Evolutionary conservation across 2,797 vertebrate genomes (phyloP).

Genomic region (Urophycis tenuis): DNA sequence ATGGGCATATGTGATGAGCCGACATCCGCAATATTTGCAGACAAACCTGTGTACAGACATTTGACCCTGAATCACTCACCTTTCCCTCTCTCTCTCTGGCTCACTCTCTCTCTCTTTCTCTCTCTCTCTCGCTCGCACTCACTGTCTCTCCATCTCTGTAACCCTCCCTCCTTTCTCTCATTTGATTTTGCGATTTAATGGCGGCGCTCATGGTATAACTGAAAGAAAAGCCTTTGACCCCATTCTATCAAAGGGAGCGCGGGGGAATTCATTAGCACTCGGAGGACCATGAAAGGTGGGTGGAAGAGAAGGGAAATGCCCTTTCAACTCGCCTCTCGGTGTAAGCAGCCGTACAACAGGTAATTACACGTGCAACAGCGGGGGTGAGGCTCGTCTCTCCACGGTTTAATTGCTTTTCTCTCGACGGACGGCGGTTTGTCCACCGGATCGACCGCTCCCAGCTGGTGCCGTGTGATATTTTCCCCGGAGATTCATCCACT

Average conservation of each 20-base stretch:
- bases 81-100: too few species aligned
- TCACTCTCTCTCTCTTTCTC: too few species aligned
- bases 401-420: conserved; percentile 8
- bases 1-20: too few species aligned
- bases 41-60: too few species aligned
- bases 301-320: conserved; percentile 8
- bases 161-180: not conserved
- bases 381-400: not conserved
- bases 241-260: conserved; percentile 12
- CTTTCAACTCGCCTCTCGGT: conserved; percentile 5
- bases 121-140: too few species aligned
- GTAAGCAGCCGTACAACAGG: conserved; percentile 6
- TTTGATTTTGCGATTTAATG: conserved; percentile 14
- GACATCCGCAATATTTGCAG: too few species aligned
- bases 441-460: not conserved
- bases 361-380: conserved; percentile 6
- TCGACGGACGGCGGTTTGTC: not conserved
- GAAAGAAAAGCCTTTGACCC: conserved; percentile 9
- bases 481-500: not conserved
- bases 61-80: too few species aligned
- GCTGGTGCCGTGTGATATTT: not conserved
- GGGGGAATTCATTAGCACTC: conserved; percentile 8
- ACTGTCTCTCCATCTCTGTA: too few species aligned
- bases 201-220: not conserved
- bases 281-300: not conserved